These are phyloP conservation scores for Carterocephalus palaemon DNA, from an alignment of 2,888 invertebrate genomes.

Conservation along the genomic window DNA sequence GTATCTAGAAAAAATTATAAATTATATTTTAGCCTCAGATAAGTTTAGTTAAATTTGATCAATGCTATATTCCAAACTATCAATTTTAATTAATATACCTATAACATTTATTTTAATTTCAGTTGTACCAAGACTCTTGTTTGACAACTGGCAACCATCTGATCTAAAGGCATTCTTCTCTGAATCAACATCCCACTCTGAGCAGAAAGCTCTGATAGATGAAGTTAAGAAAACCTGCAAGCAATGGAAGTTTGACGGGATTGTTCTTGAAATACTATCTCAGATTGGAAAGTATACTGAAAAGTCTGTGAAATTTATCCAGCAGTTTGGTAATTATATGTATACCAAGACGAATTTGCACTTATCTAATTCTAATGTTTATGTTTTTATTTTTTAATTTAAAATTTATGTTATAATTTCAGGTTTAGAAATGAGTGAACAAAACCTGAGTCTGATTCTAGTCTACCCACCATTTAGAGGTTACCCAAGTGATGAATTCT, in stretches of 20 bases:
- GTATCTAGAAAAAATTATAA: too few relatives aligned
- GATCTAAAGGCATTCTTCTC: slow-evolving; percentile 86
- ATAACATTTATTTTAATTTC: slow-evolving; percentile 39
- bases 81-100: neutral
- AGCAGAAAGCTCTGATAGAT: slow-evolving; percentile 82
- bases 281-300: slow-evolving; percentile 83
- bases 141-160: slow-evolving; percentile 90
- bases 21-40: too few relatives aligned
- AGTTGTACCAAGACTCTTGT: slow-evolving; percentile 94
- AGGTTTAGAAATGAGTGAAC: slow-evolving; percentile 78
- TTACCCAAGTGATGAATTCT: slow-evolving; percentile 83
- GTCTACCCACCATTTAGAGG: slow-evolving; percentile 89
- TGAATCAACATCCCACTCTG: slow-evolving; percentile 81
- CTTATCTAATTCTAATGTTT: too few relatives aligned
- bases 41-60: too few relatives aligned
- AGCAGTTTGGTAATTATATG: slow-evolving; percentile 80
- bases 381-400: neutral
- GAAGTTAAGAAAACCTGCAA: slow-evolving; percentile 84
- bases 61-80: too few relatives aligned
- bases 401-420: slow-evolving; percentile 33
- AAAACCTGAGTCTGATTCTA: slow-evolving; percentile 82
- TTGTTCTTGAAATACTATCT: slow-evolving; percentile 94
- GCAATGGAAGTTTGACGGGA: slow-evolving; percentile 91
- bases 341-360: slow-evolving; percentile 10
- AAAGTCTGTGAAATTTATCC: slow-evolving; percentile 82